Percentiles rank a stretch among this genome's conserved stretches.
phyloP scores from a whole-genome alignment of 2,797 vertebrate genomes.

The Oryzias sinensis region DNA sequence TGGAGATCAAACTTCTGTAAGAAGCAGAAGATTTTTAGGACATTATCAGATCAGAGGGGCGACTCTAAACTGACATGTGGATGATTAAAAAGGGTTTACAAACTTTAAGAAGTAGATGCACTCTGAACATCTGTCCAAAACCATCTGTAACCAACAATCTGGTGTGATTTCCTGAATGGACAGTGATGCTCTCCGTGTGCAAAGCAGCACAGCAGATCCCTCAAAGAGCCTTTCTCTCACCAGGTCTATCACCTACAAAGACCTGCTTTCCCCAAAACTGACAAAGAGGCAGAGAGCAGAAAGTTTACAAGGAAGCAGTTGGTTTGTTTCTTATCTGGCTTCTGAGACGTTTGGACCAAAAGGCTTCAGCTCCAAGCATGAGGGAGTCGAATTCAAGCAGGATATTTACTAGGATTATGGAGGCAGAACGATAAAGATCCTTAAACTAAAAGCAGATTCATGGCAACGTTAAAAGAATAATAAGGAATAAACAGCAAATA shows the following conservation, averaged over 20 bases:
- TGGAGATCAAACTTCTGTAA: background rate
- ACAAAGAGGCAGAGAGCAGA: background rate
- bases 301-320: background rate
- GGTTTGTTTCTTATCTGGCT: background rate
- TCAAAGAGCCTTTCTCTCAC: background rate
- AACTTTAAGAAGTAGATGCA: background rate
- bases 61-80: background rate
- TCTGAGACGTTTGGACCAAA: background rate
- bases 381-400: no score
- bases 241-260: background rate
- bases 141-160: background rate
- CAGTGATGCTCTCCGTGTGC: background rate
- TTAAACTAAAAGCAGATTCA: no score
- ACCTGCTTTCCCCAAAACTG: background rate
- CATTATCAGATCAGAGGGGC: background rate
- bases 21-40: background rate
- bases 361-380: no score
- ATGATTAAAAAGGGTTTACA: conserved; percentile 1
- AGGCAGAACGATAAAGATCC: no score
- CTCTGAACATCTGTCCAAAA: conserved; percentile 1
- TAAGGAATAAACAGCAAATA: conserved; percentile 32
- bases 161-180: background rate
- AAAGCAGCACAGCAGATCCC: background rate
- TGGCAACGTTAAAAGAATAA: no score
- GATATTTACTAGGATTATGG: no score